These are phyloP conservation scores for Brachionus angularis DNA, from an alignment of 1,140 invertebrate genomes.

Conservation along the genomic window DNA sequence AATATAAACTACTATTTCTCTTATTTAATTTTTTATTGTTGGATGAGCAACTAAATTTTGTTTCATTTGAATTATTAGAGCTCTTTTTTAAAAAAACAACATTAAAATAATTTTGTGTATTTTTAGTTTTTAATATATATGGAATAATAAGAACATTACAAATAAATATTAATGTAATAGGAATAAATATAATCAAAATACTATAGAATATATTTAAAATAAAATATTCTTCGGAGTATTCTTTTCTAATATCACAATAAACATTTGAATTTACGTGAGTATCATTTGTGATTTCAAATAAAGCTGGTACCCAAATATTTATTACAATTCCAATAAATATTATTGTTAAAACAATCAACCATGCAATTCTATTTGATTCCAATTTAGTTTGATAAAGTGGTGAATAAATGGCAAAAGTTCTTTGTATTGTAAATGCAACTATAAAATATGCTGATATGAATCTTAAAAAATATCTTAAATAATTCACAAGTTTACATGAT, in stretches of 20 bases:
- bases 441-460: conserved; percentile 38
- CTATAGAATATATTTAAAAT: conserved; percentile 16
- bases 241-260: conserved; percentile 39
- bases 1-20: too few species aligned
- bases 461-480: conserved; percentile 36
- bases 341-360: background rate
- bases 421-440: conserved; percentile 31
- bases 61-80: too few species aligned
- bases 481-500: conserved; percentile 15
- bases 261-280: background rate
- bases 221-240: conserved; percentile 17
- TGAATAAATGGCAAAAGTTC: conserved; percentile 20
- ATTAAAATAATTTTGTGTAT: background rate
- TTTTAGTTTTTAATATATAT: background rate
- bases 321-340: background rate
- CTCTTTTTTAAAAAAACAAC: too few species aligned
- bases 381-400: conserved; percentile 32
- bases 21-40: too few species aligned
- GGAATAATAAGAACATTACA: conserved; percentile 20
- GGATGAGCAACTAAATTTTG: too few species aligned
- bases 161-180: conserved; percentile 22
- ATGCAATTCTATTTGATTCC: conserved; percentile 30
- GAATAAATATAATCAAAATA: conserved; percentile 15
- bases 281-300: conserved; percentile 8
- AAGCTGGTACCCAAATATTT: conserved; percentile 34